Base-by-base conservation (phyloP, 1,140 invertebrate genomes). In the Mylabris phalerata region DNA sequence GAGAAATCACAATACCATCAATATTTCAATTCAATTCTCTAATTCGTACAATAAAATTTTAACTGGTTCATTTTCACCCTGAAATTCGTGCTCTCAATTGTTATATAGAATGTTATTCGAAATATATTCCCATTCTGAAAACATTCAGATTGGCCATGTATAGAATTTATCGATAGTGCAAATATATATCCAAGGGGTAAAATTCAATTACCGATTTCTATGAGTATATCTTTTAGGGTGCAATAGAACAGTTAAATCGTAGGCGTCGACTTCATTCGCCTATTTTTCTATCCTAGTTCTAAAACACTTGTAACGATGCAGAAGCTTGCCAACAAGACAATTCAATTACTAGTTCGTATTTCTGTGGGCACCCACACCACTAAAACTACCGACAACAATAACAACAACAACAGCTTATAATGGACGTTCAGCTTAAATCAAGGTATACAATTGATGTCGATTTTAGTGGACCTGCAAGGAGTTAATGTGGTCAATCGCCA, bases 181-280 rank as follows among this genome's bases (percentile, higher is more conserved):
- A 65, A 65, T 67, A 69, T 68, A 68, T 62, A 61, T 65, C 55
- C 59, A 62, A 61, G 63, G 4, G 67, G 65, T 69, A 64, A 66
- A 70, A 71, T 68, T 71, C 70, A 71, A 71, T 71, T 71, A 71
- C 62, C 59, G 59, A 64, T 60, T 66, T 64, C 62, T 67, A 68
- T 71, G 67, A 71, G 65, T 70, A 69, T 19, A 19, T 19, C 19
- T 19, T 1, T 62, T 62, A 48, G 54, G 61, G 65, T 60, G 62
- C 55, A 49, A 58, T 51, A 19, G 51, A 57, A 57, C 67, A 68
- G 63, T 67, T 70, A 67, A 69, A 65, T 68, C 55, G 61, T 57
- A 67, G 68, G 67, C 68, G 69, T 64, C 19, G 19, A 57, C 56
- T 65, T 64, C 55, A 7, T 40, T 62, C 64, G 57, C 64, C 63